Conservation (phyloP, 2,797 vertebrate species). For the Oreonectes daqikongensis region DNA sequence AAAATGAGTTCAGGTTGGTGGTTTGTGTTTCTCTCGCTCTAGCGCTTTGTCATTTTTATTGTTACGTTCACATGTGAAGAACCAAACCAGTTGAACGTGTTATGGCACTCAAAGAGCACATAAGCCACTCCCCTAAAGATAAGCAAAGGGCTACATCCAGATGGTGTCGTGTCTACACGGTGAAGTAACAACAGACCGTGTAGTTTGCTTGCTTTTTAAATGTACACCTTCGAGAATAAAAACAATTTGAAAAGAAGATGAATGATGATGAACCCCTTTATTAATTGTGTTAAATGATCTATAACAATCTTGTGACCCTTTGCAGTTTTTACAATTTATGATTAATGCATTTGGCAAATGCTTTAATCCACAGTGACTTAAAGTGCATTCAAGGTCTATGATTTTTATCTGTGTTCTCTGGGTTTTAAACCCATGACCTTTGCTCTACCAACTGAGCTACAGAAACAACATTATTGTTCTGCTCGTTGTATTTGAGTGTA, state of each 20-base stretch:
- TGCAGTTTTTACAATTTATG: too few species aligned
- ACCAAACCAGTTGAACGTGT: constrained; percentile 54
- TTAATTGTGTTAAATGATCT: too few species aligned
- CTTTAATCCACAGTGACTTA: too few species aligned
- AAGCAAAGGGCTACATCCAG: constrained; percentile 38
- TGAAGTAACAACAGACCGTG: constrained; percentile 28
- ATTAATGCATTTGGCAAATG: too few species aligned
- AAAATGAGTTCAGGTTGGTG: neutral
- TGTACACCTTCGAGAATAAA: neutral
- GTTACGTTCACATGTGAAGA: neutral
- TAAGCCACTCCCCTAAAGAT: constrained; percentile 34
- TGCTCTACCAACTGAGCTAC: too few species aligned
- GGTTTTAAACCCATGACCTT: too few species aligned
- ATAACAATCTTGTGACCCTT: too few species aligned
- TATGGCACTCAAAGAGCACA: constrained; percentile 13
- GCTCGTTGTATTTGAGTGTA: too few species aligned
- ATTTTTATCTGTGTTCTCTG: too few species aligned
- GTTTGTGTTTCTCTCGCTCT: neutral
- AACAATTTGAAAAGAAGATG: neutral
- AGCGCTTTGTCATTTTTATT: neutral
- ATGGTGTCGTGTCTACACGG: constrained; percentile 17
- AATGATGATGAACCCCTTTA: neutral
- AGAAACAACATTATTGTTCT: too few species aligned
- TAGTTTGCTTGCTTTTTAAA: neutral
- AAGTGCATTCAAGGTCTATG: too few species aligned